Evolutionary conservation across 1,140 invertebrate species (phyloP), one percentile per base, ranked within the genome.

Genomic region (Pogonus chalceus): DNA sequence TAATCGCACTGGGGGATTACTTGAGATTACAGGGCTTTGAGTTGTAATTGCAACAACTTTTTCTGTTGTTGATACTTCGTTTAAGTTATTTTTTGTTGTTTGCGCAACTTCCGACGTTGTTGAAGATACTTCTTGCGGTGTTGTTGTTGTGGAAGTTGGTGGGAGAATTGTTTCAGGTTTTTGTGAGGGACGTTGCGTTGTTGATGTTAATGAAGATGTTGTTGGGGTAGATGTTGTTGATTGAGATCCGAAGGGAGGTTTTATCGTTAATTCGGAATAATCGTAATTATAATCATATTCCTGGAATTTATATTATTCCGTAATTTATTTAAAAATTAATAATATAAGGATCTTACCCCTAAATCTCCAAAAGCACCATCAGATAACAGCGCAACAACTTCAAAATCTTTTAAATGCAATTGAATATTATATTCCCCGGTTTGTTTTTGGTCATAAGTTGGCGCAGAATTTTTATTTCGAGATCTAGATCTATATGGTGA

Each of bases 371-470:
- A 62, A 0, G 69, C 18, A 18, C 76, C 75, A 51, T 78, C 76
- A 51, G 77, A 70, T 18, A 81, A 58, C 26, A 88, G 62, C 23
- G 85, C 85, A 56, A 87, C 74, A 59, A 90, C 79, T 62, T 84
- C 77, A 50, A 89, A 70, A 69, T 88, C 83, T 69, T 88, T 88
- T 49, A 88, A 68, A 64, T 85, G 81, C 43, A 90, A 72, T 62
- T 86, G 85, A 37, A 90, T 80, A 69, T 90, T 89, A 57, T 85
- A 75, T 54, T 86, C 79, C 2, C 87, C 87, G 1, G 77, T 79
- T 68, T 90, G 87, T 24, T 81, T 78, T 65, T 88, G 84, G 69
- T 89, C 84, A 65, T 81, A 85, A 16, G 62, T 58, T 2, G 59
- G 53, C 1, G 31, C 37, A 10, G 37, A 43, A 43, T 43, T 43